Conservation (phyloP, 2,113 vertebrate genomes). For the Coracopsis vasa region DNA sequence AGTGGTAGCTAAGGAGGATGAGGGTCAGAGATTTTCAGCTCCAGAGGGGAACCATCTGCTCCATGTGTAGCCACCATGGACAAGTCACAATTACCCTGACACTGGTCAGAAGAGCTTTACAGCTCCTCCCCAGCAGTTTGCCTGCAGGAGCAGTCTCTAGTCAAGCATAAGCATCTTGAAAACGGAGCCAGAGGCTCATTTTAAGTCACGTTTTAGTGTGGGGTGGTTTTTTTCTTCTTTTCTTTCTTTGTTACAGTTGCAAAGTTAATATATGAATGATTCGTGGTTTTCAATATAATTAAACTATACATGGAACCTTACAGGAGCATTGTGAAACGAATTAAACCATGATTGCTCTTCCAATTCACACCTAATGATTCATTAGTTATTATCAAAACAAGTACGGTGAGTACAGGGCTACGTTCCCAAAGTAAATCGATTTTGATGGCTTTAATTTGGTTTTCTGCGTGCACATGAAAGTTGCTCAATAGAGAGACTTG, state of each 20-base stretch:
- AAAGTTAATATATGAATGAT: conserved; percentile 4
- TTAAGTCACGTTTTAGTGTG: not conserved
- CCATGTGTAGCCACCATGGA: not conserved
- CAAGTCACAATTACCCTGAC: not conserved
- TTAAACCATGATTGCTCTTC: not conserved
- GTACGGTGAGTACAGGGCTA: not conserved
- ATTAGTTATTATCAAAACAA: conserved; percentile 7
- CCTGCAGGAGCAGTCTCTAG: not conserved
- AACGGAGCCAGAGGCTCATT: not conserved
- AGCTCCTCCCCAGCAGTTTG: not conserved
- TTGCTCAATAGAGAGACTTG: not conserved
- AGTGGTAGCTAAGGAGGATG: not conserved
- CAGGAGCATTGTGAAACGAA: not conserved
- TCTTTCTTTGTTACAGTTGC: not conserved
- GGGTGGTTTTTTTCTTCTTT: not conserved
- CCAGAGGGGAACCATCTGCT: not conserved
- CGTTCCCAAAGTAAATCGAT: not conserved
- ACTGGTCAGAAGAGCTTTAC: not conserved
- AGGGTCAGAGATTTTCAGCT: not conserved
- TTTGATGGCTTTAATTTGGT: not conserved
- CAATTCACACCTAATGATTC: not conserved
- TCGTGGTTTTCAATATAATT: not conserved
- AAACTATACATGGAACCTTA: not conserved
- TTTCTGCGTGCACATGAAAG: not conserved
- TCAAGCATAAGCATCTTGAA: not conserved